These are phyloP conservation scores for Oasisia sp. DNA, from an alignment of 2,888 invertebrate genomes.

Conservation along the genomic window DNA sequence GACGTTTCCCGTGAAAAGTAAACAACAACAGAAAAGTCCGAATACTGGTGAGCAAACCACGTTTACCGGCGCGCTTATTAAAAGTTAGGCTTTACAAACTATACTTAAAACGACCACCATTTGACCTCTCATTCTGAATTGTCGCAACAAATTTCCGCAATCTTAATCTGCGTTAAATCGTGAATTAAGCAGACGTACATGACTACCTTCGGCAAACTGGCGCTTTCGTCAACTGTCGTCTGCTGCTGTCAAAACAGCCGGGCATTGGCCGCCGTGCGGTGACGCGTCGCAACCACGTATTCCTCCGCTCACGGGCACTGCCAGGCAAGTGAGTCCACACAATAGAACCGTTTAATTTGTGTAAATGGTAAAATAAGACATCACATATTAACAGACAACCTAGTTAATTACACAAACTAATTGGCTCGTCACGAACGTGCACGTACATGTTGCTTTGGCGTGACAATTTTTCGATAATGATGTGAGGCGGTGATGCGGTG, in stretches of 20 bases:
- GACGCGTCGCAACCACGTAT: background rate
- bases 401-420: background rate
- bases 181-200: background rate
- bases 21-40: background rate
- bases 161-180: slow-evolving; percentile 12
- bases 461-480: background rate
- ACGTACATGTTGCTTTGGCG: background rate
- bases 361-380: background rate
- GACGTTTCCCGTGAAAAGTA: slow-evolving; percentile 9
- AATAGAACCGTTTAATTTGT: background rate
- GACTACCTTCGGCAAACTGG: background rate
- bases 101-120: background rate
- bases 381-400: background rate
- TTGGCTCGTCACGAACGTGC: background rate
- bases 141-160: background rate
- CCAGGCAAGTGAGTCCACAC: background rate
- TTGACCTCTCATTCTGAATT: background rate
- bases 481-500: background rate
- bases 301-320: background rate
- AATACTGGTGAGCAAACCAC: background rate
- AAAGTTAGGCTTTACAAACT: background rate
- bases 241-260: slow-evolving; percentile 6
- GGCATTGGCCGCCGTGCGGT: background rate
- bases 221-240: background rate
- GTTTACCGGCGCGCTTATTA: background rate